These are phyloP conservation scores for Astropecten irregularis DNA, from an alignment of 53 echinoderm and acorn worm genomes.

Conservation along the genomic window DNA sequence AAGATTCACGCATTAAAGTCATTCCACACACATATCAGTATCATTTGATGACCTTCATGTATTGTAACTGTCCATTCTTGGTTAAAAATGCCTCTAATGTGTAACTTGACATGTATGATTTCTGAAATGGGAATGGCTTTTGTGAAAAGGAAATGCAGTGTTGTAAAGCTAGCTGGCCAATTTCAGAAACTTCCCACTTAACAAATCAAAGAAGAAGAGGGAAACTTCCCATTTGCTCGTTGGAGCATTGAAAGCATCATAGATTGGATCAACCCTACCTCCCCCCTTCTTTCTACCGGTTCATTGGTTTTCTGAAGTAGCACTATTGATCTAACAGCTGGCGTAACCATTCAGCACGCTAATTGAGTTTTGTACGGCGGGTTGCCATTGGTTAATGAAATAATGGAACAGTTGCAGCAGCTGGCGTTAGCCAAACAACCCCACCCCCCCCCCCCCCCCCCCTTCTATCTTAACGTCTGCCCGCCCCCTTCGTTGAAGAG, in stretches of 20 bases:
- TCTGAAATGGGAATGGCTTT: too few species aligned
- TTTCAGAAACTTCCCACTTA: constrained; percentile 13
- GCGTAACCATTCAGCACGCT: constrained; percentile 31
- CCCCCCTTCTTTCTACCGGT: too few species aligned
- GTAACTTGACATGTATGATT: too few species aligned
- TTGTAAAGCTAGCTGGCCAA: neutral
- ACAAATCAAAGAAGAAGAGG: too few species aligned
- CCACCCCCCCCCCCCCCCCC: neutral
- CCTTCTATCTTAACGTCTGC: too few species aligned
- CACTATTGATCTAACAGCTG: constrained; percentile 49
- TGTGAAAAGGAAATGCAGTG: too few species aligned
- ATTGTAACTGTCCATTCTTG: too few species aligned
- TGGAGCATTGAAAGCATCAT: neutral
- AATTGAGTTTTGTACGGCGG: constrained; percentile 54
- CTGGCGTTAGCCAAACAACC: constrained; percentile 29
- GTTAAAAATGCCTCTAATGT: too few species aligned
- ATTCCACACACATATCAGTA: too few species aligned
- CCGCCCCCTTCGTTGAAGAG: neutral
- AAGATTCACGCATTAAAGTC: too few species aligned
- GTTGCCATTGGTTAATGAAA: constrained; percentile 45
- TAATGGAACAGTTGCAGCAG: constrained; percentile 40
- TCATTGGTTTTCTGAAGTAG: neutral
- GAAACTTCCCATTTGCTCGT: neutral
- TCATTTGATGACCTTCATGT: too few species aligned
- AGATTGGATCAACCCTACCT: neutral